Evolutionary conservation across 1,140 invertebrate genomes (phyloP), one percentile per base, ranked within the genome.

Genomic region (Heterodera carotae): DNA sequence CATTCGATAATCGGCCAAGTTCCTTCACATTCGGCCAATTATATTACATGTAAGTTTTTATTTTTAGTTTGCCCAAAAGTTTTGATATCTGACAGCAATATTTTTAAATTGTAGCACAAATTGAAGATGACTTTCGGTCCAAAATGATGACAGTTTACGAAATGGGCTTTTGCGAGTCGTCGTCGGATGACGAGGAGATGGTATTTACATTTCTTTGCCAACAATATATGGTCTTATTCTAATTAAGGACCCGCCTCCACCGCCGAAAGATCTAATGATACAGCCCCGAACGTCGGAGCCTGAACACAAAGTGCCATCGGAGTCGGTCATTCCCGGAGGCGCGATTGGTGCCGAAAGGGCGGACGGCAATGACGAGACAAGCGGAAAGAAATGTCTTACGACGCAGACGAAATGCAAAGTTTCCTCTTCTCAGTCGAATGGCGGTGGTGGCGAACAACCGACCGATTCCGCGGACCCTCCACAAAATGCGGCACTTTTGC

Each of bases 71-170:
- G 2, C 48, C 15, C 12, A 43, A 10, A 12, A 12, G 39, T 43
- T 7, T 10, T 43, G n/a, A n/a, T n/a, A n/a, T n/a, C n/a, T n/a
- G n/a, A n/a, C n/a, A n/a, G n/a, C n/a, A 10, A 4, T 4, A 12
- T 43, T 22, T 1, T 25, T 56, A 0, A 62, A 29, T 74, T 74
- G 29, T 29, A 74, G 72, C 72, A 6, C 64, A 43, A 74, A 74
- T 43, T 22, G 72, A 74, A 64, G 72, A 74, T 12, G 72, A 74
- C 27, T 27, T 74, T 31, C 72, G 72, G 25, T 59, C 72, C 27
- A 62, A 64, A 59, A 74, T 74, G 27, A 74, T 74, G 72, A 15
- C 43, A 64, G 72, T 29, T 34, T 74, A 74, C 64, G 72, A 62
- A 62, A 74, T 56, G 56, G 25, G 29, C 64, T 31, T 64, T 25